Evolutionary conservation across 2,797 vertebrate genomes (phyloP).

Genomic region (Pempheris klunzingeri): DNA sequence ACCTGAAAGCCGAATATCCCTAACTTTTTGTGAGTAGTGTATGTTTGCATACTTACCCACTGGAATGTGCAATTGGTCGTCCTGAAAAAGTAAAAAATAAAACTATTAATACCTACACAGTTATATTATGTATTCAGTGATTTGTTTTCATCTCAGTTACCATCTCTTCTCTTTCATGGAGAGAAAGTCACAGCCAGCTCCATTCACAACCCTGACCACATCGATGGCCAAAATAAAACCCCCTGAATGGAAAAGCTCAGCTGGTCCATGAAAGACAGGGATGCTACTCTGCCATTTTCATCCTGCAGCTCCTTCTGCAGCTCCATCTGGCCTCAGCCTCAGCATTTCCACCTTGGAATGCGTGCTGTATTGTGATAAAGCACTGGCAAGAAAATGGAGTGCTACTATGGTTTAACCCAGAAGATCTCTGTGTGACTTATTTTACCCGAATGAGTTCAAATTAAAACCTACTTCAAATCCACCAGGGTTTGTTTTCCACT

Average conservation of each 20-base stretch:
- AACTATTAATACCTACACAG: too few relatives aligned
- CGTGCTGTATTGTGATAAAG: too few relatives aligned
- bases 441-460: background rate
- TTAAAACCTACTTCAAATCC: background rate
- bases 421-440: background rate
- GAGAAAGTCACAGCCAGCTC: background rate
- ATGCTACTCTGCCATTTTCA: background rate
- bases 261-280: background rate
- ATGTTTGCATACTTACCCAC: constrained; percentile 73
- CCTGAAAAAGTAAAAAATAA: constrained; percentile 64
- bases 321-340: background rate
- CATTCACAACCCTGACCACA: background rate
- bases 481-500: too few relatives aligned
- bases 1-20: too few relatives aligned
- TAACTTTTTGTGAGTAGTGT: background rate
- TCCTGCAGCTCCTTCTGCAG: too few relatives aligned
- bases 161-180: background rate
- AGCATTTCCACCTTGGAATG: background rate
- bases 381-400: too few relatives aligned
- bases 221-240: too few relatives aligned
- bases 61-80: constrained; percentile 70
- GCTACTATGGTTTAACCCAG: too few relatives aligned
- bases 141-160: background rate
- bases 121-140: background rate
- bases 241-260: background rate